A percentile compares a stretch with the other conserved stretches of the same genome.
phyloP scores from a whole-genome alignment of 1,140 invertebrate species.

The Dreissena polymorpha region DNA sequence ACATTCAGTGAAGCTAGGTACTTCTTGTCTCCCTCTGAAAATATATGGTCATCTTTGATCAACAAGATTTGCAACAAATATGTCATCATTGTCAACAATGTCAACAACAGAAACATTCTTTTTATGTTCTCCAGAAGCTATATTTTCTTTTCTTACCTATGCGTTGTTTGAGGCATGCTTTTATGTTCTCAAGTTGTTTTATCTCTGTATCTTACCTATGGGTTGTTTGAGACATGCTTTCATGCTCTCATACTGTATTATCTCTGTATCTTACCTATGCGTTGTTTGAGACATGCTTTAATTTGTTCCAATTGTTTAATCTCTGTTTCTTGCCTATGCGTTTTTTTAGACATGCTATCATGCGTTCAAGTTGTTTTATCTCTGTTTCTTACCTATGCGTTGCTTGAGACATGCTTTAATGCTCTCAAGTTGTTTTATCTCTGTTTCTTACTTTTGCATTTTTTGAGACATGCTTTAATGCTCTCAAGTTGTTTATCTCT shows the following conservation, averaged over 20 bases:
- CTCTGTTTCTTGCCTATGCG: too few relatives aligned
- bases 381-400: conserved; percentile 86
- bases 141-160: conserved; percentile 76
- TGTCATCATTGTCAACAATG: too few relatives aligned
- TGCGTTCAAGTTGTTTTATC: conserved; percentile 92
- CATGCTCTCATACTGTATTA: conserved; percentile 93
- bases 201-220: conserved; percentile 86
- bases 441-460: too few relatives aligned
- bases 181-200: conserved; percentile 92
- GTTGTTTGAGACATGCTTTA: conserved; percentile 90
- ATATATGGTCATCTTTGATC: neutral
- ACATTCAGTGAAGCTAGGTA: conserved; percentile 90
- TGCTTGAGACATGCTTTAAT: conserved; percentile 91
- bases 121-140: too few relatives aligned
- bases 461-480: conserved; percentile 90
- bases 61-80: too few relatives aligned
- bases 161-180: conserved; percentile 89
- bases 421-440: conserved; percentile 92
- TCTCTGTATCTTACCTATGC: conserved; percentile 96
- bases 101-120: too few relatives aligned
- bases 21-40: conserved; percentile 91
- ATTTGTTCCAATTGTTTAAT: too few relatives aligned
- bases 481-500: too few relatives aligned
- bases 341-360: conserved; percentile 90
- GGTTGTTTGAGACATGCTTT: conserved; percentile 90